Base-by-base conservation (phyloP, 2,888 invertebrate species). In the Chaitophorus viminalis region DNA sequence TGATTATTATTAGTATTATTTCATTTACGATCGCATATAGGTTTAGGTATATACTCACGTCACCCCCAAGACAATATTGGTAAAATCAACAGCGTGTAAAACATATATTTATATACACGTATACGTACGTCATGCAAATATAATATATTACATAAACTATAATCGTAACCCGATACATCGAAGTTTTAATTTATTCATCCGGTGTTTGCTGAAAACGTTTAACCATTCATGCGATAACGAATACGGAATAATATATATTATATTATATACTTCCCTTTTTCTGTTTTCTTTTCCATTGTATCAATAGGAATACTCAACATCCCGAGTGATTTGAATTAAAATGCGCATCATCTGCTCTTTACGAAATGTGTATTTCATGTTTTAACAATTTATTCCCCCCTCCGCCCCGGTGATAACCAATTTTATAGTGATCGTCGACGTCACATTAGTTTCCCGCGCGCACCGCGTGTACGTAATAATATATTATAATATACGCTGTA, bases 271-370 rank as follows among this genome's bases (percentile, higher is more conserved):
- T 21, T 52, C 68, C 70, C 46, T 70, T 46, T 68, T 65, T 31
- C n/a, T 31, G 6, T 46, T 18, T n/a, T 11, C n/a, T 25, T 39
- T 18, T 17, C n/a, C 39, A 14, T 33, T 25, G 33, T 29, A 82
- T 82, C 82, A 75, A 84, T 84, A 21, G 76, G 39, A 39, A 72
- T 36, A 54, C 54, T 36, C 68, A 52, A 77, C 29, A 78, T 54
- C 86, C 86, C 86, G 36, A 72, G 78, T 29, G 86, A 54, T 86
- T 86, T 33, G 25, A 86, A 86, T 79, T 72, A 74, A 86, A 85
- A 79, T 25, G 54, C 65, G 74, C 74, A 46, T 79, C 87, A 81
- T 78, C 79, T 81, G 87, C 74, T 75, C 87, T 81, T 52, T 52
- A 6, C 33, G 68, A 46, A 46, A 68, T 33, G 60, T 25, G n/a